Evolutionary conservation across 1,140 invertebrate species (phyloP).

Genomic region (Capitella teleta): DNA sequence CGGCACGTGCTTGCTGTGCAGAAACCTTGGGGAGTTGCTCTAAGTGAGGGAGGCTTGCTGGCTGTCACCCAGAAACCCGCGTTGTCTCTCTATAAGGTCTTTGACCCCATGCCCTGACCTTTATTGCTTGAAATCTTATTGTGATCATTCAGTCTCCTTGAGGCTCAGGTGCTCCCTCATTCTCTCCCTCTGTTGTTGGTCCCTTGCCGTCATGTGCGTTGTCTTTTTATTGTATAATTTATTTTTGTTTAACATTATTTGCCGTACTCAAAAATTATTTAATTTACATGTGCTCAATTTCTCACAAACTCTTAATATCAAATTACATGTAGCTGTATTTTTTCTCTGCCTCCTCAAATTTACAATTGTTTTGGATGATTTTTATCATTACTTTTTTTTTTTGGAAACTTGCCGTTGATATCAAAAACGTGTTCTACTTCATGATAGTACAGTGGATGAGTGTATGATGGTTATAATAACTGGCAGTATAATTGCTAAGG

Average conservation of each 20-base stretch:
- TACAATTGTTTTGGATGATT: neutral
- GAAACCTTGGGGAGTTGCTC: slow-evolving; percentile 9
- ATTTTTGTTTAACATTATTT: neutral
- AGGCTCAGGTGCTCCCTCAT: neutral
- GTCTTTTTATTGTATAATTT: neutral
- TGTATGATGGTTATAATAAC: too few species aligned
- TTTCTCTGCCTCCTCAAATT: neutral
- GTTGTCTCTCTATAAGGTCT: slow-evolving; percentile 7
- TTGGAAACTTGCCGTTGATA: too few species aligned
- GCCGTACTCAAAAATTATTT: neutral
- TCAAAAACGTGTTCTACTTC: too few species aligned
- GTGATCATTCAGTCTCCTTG: neutral
- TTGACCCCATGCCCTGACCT: slow-evolving; percentile 8
- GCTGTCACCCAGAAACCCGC: slow-evolving; percentile 10
- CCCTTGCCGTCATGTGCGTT: neutral
- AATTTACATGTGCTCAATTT: too few species aligned
- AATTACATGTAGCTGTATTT: too few species aligned
- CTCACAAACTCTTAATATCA: too few species aligned
- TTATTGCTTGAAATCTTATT: neutral
- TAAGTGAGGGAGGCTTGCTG: slow-evolving; percentile 8
- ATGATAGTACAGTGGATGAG: too few species aligned
- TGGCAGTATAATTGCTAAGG: too few species aligned
- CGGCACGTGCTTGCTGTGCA: slow-evolving; percentile 5
- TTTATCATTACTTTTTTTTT: too few species aligned
- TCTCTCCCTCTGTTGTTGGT: neutral